Percentiles rank a stretch among this genome's conserved stretches.
phyloP scores from a whole-genome alignment of 2,113 vertebrate species.

The Catharus fuscescens region DNA sequence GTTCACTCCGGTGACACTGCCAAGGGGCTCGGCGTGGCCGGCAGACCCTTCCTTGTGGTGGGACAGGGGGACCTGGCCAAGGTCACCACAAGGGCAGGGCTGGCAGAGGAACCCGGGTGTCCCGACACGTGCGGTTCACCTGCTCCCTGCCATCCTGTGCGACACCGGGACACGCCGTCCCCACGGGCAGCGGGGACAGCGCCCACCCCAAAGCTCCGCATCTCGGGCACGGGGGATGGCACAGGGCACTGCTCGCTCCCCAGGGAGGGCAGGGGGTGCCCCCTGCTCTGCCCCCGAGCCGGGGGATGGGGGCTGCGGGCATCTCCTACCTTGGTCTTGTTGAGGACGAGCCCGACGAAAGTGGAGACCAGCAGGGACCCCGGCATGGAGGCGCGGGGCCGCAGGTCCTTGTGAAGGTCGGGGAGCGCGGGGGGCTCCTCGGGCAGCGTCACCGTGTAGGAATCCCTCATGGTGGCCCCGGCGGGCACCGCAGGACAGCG shows the following conservation, averaged over 20 bases:
- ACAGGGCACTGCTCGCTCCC: neutral
- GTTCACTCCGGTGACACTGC: neutral
- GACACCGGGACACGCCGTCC: neutral
- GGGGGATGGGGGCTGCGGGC: neutral
- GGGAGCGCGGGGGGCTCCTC: constrained; percentile 83
- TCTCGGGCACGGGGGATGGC: neutral
- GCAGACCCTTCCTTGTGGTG: neutral
- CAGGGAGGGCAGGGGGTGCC: fast-evolving
- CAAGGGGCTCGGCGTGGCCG: neutral
- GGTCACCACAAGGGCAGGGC: constrained; percentile 25
- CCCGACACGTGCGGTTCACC: neutral
- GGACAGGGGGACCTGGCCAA: neutral
- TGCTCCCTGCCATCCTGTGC: neutral
- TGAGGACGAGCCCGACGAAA: constrained; percentile 92
- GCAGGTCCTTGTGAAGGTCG: constrained; percentile 80
- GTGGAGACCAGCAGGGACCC: constrained; percentile 89
- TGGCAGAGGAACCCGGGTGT: neutral
- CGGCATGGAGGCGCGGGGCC: constrained; percentile 75
- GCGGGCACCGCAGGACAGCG: neutral
- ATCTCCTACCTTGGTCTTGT: constrained; percentile 90
- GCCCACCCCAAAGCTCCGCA: neutral
- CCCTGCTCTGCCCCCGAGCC: neutral
- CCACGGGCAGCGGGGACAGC: fast-evolving
- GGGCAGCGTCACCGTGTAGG: constrained; percentile 88
- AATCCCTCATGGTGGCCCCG: constrained; percentile 82